Evolutionary conservation across 2,888 invertebrate species (phyloP), one percentile per base, ranked within the genome.

Genomic region (Entomobrya multifasciata): DNA sequence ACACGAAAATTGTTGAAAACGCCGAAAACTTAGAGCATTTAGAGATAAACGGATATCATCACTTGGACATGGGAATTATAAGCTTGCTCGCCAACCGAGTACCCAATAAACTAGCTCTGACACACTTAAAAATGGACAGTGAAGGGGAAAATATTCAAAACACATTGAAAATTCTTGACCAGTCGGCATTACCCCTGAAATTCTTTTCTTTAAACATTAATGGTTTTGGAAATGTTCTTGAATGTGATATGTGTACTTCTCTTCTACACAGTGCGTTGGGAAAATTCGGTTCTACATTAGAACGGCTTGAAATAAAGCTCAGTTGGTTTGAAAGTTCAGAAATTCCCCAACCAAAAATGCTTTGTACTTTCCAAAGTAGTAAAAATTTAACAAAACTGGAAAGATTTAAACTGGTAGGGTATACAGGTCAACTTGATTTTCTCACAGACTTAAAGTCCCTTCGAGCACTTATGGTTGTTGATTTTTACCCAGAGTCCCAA

Each of bases 321-420:
- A 52, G 17, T 22, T 85, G 85, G 85, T 70, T 70, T 20, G 30
- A 55, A 6, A 17, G 11, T n/a, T 30, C 17, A 11, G 47, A 25
- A 0, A 36, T 55, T 20, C 20, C 47, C 4, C 20, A 47, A 20
- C 70, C 78, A 8, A 30, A 78, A 25, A 22, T 85, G 6, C 70
- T 85, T 20, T n/a, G 4, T 1, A n/a, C 27, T 8, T 85, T 85
- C 60, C 72, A 70, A 20, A 85, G 85, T 47, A 79, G 78, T 13
- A 72, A 20, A 11, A 47, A 4, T 17, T 36, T 85, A 27, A 41
- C 15, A 11, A 57, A 44, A 22, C 22, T 85, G 6, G 17, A 20
- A 15, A 41, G 55, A n/a, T 55, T 85, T 15, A 85, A 85, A 41
- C 20, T 85, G 20, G 85, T 78, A 1, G 85, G 85, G 3, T 85